These are phyloP conservation scores for Drosophila pallidifrons DNA, from an alignment of 1,140 invertebrate genomes.

Conservation along the genomic window DNA sequence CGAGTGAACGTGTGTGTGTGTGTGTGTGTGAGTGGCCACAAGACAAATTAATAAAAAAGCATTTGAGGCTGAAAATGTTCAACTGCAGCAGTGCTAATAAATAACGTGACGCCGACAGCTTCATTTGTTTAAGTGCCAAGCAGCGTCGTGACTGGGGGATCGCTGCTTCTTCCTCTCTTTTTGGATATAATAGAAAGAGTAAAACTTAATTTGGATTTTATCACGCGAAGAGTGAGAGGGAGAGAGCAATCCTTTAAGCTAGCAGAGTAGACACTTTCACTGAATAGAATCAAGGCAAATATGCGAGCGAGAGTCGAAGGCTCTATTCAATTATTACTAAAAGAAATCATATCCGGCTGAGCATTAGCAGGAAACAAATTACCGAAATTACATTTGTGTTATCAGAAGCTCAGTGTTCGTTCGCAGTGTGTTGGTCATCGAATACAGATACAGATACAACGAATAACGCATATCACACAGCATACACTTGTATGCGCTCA, in stretches of 20 bases:
- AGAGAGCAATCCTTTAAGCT: neutral
- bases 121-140: conserved; percentile 80
- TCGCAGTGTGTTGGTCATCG: conserved; percentile 37
- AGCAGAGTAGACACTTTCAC: neutral
- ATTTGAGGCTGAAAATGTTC: conserved; percentile 77
- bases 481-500: conserved; percentile 68
- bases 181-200: neutral
- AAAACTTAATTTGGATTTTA: conserved; percentile 29
- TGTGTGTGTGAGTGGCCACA: conserved; percentile 55
- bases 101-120: conserved; percentile 76
- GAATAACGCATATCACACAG: conserved; percentile 61
- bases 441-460: neutral
- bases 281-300: neutral
- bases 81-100: conserved; percentile 74
- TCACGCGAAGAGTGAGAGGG: neutral
- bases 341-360: conserved; percentile 34
- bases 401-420: conserved; percentile 31
- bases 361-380: conserved; percentile 74
- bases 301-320: conserved; percentile 8
- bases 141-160: neutral
- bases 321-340: conserved; percentile 45
- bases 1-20: neutral
- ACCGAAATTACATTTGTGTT: conserved; percentile 66
- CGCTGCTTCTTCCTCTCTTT: neutral
- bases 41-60: conserved; percentile 81